A percentile compares a stretch with the other conserved stretches of the same genome.
These are phyloP conservation scores for Lasiurus cinereus DNA, from an alignment of 2,113 vertebrate genomes.

Conservation along the genomic window DNA sequence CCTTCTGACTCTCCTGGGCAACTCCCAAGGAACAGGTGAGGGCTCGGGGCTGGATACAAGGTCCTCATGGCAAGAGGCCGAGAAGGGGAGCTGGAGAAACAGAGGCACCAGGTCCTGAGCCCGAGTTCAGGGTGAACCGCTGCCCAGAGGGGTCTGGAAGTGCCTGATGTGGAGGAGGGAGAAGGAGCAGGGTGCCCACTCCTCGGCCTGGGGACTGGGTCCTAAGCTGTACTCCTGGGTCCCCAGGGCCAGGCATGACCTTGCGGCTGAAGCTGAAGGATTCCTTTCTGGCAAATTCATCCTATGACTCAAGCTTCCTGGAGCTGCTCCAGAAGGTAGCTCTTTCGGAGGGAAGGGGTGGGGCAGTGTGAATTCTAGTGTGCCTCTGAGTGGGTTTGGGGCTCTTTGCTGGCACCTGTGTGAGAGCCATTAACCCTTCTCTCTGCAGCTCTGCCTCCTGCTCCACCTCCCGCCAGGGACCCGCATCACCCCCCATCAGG, in stretches of 20 bases:
- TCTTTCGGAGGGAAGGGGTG: background rate
- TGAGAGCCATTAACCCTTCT: background rate
- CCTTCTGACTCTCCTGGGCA: constrained; percentile 57
- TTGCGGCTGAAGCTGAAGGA: constrained; percentile 63
- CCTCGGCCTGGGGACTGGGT: background rate
- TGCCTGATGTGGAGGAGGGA: background rate
- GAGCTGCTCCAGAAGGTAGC: constrained; percentile 68
- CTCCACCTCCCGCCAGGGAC: constrained; percentile 69
- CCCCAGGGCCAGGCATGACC: constrained; percentile 59
- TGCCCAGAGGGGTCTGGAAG: accelerated
- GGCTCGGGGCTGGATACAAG: background rate
- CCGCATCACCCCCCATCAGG: constrained; percentile 43
- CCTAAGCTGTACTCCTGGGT: background rate
- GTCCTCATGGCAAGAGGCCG: background rate
- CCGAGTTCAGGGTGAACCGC: background rate
- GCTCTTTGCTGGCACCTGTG: background rate
- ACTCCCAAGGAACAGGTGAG: constrained; percentile 66
- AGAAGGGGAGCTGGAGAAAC: background rate
- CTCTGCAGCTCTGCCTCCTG: constrained; percentile 73
- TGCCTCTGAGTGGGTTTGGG: background rate
- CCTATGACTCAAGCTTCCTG: background rate
- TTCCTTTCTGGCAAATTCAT: background rate
- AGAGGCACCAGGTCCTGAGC: background rate
- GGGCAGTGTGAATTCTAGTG: background rate
- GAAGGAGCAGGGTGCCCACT: too few relatives aligned